A percentile compares a stretch with the other conserved stretches of the same genome.
phyloP scores from a whole-genome alignment of 1,140 invertebrate genomes.

The Lepidurus couesii region DNA sequence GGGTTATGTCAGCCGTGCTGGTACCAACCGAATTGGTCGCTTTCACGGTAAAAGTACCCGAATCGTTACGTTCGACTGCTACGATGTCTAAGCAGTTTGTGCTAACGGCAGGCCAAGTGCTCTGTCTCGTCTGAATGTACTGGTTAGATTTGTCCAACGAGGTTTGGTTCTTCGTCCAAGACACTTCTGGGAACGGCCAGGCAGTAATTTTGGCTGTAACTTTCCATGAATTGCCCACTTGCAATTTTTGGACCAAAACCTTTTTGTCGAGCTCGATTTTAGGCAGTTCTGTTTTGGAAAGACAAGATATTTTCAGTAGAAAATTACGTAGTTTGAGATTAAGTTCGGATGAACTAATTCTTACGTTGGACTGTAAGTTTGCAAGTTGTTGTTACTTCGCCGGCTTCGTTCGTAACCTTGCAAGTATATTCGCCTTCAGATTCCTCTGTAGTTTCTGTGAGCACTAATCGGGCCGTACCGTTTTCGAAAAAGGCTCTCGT shows the following conservation, averaged over 20 bases:
- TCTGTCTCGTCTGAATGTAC: slow-evolving; percentile 41
- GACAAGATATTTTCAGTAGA: slow-evolving; percentile 25
- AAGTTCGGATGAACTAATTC: no score
- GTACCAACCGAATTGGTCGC: slow-evolving; percentile 64
- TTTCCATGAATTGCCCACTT: slow-evolving; percentile 54
- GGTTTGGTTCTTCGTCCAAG: slow-evolving; percentile 58
- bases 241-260: slow-evolving; percentile 54
- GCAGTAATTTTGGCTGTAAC: slow-evolving; percentile 57
- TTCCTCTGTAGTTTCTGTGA: slow-evolving; percentile 58
- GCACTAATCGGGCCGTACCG: slow-evolving; percentile 62
- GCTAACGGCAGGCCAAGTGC: slow-evolving; percentile 54
- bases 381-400: slow-evolving; percentile 43
- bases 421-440: slow-evolving; percentile 64
- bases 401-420: slow-evolving; percentile 49
- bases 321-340: no score
- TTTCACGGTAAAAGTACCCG: slow-evolving; percentile 58
- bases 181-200: slow-evolving; percentile 59
- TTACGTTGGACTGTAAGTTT: slow-evolving; percentile 44
- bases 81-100: slow-evolving; percentile 57
- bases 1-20: slow-evolving; percentile 60
- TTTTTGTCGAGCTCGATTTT: slow-evolving; percentile 56
- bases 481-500: slow-evolving; percentile 61
- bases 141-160: slow-evolving; percentile 45
- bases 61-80: slow-evolving; percentile 55
- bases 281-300: slow-evolving; percentile 47